Conservation (phyloP, 2,888 invertebrate genomes). For the Parnassius apollo region DNA sequence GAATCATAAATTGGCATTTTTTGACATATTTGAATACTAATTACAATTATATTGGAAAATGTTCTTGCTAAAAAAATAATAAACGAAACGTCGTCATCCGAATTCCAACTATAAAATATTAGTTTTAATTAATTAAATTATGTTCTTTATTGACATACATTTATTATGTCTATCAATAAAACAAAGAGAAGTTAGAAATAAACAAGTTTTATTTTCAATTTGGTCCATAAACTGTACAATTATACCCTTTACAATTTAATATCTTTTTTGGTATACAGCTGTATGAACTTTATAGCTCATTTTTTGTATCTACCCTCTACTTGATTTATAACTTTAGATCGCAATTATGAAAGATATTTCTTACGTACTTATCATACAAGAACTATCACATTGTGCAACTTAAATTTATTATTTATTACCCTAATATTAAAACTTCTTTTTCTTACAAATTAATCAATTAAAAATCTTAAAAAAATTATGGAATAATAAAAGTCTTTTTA, state of each 20-base stretch:
- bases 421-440: conserved; percentile 38
- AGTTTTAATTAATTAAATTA: too few relatives aligned
- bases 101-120: too few relatives aligned
- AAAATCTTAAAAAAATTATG: conserved; percentile 43
- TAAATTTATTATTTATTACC: background rate
- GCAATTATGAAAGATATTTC: conserved; percentile 14
- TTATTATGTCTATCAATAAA: background rate
- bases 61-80: too few relatives aligned
- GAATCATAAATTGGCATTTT: too few relatives aligned
- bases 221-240: conserved; percentile 30
- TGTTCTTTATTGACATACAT: too few relatives aligned
- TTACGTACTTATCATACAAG: conserved; percentile 22
- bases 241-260: conserved; percentile 19
- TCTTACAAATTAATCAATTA: conserved; percentile 45
- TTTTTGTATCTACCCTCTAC: conserved; percentile 25
- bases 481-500: conserved; percentile 62
- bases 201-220: conserved; percentile 25
- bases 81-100: too few relatives aligned
- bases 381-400: conserved; percentile 33
- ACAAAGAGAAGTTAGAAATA: conserved; percentile 3
- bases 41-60: too few relatives aligned
- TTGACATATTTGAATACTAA: too few relatives aligned
- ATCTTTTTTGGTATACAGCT: conserved; percentile 62
- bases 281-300: conserved; percentile 37
- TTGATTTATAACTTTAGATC: conserved; percentile 28